Conservation (phyloP, 1,140 invertebrate species). For the Leptopilina clavipes region DNA sequence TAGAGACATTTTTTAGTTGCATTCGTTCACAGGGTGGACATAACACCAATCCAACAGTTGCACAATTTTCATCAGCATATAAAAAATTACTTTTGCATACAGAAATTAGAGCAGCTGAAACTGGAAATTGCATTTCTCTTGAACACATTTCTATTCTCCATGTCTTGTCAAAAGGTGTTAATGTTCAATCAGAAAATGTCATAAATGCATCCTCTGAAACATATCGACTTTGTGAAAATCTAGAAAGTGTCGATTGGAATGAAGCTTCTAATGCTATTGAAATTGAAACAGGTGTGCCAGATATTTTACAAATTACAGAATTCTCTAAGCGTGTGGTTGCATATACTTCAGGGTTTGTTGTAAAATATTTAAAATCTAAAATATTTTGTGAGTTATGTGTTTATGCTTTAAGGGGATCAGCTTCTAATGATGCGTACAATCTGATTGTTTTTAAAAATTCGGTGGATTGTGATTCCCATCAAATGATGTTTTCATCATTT, state of each 20-base stretch:
- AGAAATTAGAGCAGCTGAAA: not conserved
- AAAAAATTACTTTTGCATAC: conserved; percentile 35
- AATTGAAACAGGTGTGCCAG: not conserved
- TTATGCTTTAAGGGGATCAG: not conserved
- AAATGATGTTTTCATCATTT: conserved; percentile 41
- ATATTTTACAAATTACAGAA: not conserved
- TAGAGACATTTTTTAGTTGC: not conserved
- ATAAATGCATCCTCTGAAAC: not conserved
- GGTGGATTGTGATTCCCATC: conserved; percentile 40
- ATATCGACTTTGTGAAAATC: not conserved
- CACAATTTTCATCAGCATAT: conserved; percentile 30
- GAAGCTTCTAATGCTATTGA: not conserved
- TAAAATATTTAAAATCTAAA: not conserved
- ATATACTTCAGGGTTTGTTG: not conserved
- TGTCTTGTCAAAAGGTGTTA: too few relatives aligned
- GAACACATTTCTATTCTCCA: too few relatives aligned
- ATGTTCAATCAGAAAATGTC: not conserved
- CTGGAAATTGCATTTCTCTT: not conserved
- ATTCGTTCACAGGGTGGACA: conserved; percentile 1
- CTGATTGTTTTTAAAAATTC: not conserved
- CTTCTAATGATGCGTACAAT: not conserved
- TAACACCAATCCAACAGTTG: conserved; percentile 36
- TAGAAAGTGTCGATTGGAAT: not conserved
- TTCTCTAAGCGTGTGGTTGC: not conserved
- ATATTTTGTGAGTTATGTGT: not conserved